Evolutionary conservation across 2,888 invertebrate genomes (phyloP).

Genomic region (Cantharis rufa): DNA sequence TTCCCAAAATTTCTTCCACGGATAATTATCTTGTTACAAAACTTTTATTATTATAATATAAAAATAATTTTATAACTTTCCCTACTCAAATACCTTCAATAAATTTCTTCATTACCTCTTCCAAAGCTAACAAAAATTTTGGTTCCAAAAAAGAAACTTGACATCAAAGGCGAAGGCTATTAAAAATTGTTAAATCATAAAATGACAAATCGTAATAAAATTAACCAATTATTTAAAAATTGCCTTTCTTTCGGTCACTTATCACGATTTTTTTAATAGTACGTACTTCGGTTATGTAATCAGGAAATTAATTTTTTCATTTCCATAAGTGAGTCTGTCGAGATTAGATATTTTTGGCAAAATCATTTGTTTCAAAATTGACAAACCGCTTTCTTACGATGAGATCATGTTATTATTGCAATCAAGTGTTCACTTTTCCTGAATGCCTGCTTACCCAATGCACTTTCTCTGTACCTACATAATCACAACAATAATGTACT

Average conservation of each 20-base stretch:
- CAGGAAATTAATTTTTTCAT: neutral
- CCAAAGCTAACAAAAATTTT: neutral
- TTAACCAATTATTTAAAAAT: neutral
- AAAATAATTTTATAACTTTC: neutral
- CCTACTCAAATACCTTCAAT: neutral
- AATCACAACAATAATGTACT: conserved; percentile 9
- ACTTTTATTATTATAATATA: neutral
- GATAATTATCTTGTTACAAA: neutral
- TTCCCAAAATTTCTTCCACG: neutral
- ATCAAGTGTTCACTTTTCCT: conserved; percentile 22
- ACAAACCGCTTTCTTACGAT: conserved; percentile 17
- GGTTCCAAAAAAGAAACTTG: neutral
- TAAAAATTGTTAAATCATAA: neutral
- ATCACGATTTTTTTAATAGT: neutral
- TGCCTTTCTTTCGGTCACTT: neutral
- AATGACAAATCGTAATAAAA: neutral
- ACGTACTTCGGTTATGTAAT: neutral
- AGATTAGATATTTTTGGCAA: neutral
- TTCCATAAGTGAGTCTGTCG: neutral
- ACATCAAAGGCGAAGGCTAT: neutral
- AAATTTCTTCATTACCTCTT: neutral
- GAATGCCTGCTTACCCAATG: conserved; percentile 12
- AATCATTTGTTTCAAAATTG: neutral
- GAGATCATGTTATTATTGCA: conserved; percentile 13
- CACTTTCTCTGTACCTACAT: conserved; percentile 22